Conservation (phyloP, 2,797 vertebrate species). For the Ammospiza maritima region DNA sequence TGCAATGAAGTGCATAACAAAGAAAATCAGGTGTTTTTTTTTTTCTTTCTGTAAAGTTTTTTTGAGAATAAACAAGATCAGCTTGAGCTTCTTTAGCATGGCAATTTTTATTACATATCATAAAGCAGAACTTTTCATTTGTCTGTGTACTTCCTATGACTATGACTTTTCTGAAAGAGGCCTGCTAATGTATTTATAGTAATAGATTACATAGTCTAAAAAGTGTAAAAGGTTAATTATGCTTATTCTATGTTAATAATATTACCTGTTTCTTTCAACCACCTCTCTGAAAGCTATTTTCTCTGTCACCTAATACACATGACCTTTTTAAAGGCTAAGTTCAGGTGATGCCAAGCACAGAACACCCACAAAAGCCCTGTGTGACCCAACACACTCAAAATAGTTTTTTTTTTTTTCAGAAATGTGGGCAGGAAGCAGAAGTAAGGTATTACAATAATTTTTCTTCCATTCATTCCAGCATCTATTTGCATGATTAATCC, state of each 20-base stretch:
- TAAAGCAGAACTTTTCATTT: neutral
- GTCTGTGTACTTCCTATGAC: neutral
- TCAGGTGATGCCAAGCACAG: neutral
- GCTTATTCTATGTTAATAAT: neutral
- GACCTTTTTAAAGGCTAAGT: neutral
- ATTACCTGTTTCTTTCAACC: neutral
- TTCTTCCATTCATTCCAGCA: neutral
- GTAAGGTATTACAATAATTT: neutral
- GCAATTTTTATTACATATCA: neutral
- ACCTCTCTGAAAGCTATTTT: neutral
- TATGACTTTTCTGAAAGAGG: neutral
- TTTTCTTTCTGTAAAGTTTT: neutral
- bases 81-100: neutral
- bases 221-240: neutral
- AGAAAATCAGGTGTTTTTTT: neutral
- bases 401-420: neutral
- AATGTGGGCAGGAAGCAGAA: neutral
- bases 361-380: neutral
- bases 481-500: neutral
- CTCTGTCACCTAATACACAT: neutral
- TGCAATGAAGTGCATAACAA: neutral
- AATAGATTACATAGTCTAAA: neutral
- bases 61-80: neutral
- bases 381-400: neutral
- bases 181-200: neutral